phyloP scores from a whole-genome alignment of 2,888 invertebrate genomes.

The Agriopis aurantiaria region DNA sequence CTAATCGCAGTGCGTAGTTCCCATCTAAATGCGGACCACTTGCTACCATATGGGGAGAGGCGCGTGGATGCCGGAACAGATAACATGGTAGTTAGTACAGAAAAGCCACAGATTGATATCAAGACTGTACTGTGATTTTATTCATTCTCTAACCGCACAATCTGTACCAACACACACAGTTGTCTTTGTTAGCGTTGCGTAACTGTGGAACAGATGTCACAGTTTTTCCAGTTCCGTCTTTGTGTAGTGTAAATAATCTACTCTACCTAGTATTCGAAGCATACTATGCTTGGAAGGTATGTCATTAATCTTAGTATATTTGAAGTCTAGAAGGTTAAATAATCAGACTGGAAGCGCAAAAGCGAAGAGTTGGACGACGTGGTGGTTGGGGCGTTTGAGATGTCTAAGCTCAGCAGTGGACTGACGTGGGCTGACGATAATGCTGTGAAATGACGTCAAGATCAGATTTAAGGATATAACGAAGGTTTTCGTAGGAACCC shows the following conservation, averaged over 20 bases:
- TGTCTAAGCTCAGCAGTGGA: too few species aligned
- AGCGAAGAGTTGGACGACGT: too few species aligned
- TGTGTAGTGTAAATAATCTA: not conserved
- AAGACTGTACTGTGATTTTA: constrained; percentile 1
- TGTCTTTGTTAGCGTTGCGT: constrained; percentile 31
- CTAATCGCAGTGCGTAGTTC: constrained; percentile 48
- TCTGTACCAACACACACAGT: constrained; percentile 9
- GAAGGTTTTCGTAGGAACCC: not conserved
- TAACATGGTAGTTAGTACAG: not conserved
- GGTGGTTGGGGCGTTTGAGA: too few species aligned
- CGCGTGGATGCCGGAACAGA: constrained; percentile 22
- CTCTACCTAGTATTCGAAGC: not conserved
- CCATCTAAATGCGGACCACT: constrained; percentile 22
- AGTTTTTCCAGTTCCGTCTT: constrained; percentile 28
- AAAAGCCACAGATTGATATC: constrained; percentile 3
- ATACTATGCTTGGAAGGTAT: not conserved
- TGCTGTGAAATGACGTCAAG: too few species aligned
- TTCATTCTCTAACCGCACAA: constrained; percentile 2
- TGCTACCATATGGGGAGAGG: constrained; percentile 24
- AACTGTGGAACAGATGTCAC: constrained; percentile 33
- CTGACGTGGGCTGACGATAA: too few species aligned
- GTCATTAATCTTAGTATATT: not conserved
- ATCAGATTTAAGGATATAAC: too few species aligned
- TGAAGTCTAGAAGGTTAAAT: too few species aligned
- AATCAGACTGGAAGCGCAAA: too few species aligned